These are phyloP conservation scores for Vesta saturnalis DNA, from an alignment of 2,888 invertebrate genomes.

Conservation along the genomic window DNA sequence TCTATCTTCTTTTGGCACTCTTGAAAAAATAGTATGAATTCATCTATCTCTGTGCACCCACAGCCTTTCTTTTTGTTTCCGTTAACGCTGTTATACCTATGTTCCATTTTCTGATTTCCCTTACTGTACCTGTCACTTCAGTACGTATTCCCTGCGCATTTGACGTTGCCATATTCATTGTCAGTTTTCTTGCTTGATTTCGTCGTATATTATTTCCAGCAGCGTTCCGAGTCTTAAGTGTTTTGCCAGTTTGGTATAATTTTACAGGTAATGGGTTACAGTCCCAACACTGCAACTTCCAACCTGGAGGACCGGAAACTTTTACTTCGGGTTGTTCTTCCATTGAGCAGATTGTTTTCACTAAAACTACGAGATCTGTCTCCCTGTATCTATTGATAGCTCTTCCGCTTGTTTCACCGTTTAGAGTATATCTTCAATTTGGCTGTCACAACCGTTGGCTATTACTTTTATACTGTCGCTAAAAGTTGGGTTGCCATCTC, in stretches of 20 bases:
- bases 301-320: not conserved
- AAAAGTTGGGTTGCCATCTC: no score
- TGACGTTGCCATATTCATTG: not conserved
- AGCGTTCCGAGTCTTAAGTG: not conserved
- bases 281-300: not conserved
- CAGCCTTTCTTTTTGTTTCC: not conserved
- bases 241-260: not conserved
- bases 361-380: not conserved
- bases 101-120: not conserved
- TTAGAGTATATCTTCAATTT: not conserved
- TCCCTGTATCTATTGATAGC: not conserved
- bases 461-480: no score
- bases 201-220: not conserved
- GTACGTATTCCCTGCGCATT: not conserved
- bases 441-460: not conserved
- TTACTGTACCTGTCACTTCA: not conserved
- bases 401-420: not conserved
- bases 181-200: not conserved
- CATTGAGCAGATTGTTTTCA: no score
- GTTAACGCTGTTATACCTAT: not conserved
- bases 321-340: not conserved
- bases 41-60: not conserved
- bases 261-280: not conserved
- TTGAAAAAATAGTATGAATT: not conserved
- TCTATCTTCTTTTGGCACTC: not conserved